A percentile compares a stretch with the other conserved stretches of the same genome.
Evolutionary conservation across 2,888 invertebrate genomes (phyloP).

Genomic region (Agonopterix alstromeriana): DNA sequence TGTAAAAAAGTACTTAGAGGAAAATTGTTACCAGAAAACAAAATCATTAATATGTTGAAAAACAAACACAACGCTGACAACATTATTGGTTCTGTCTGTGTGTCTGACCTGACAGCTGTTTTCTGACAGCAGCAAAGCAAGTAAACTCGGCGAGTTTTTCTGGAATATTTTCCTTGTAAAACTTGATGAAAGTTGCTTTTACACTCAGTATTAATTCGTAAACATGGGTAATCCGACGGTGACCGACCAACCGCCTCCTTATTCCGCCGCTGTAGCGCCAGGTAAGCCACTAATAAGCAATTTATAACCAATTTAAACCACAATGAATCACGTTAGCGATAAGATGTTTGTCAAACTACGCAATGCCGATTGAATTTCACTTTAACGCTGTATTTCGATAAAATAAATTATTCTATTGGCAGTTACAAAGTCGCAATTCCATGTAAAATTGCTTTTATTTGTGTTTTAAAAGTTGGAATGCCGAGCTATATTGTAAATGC

Average conservation of each 20-base stretch:
- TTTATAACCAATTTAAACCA: neutral
- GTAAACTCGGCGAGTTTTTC: slow-evolving; percentile 8
- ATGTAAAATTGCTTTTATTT: no score
- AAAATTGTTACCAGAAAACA: no score
- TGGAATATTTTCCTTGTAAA: neutral
- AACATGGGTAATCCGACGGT: slow-evolving; percentile 59
- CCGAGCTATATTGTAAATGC: no score
- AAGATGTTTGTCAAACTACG: slow-evolving; percentile 26
- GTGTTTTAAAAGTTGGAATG: no score
- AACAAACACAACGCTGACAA: no score
- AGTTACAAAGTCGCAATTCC: no score
- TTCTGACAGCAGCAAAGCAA: slow-evolving; percentile 1
- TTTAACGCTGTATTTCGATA: neutral
- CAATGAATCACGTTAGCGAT: slow-evolving; percentile 46
- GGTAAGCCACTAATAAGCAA: slow-evolving; percentile 28
- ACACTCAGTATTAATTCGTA: slow-evolving; percentile 1
- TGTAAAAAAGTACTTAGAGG: no score
- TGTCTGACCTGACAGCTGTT: slow-evolving; percentile 18
- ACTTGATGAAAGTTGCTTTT: slow-evolving; percentile 1
- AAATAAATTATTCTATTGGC: neutral
- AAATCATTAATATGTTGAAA: no score
- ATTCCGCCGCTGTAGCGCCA: slow-evolving; percentile 57
- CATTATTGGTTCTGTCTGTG: no score
- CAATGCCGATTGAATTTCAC: slow-evolving; percentile 19
- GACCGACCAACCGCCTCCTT: slow-evolving; percentile 70